Evolutionary conservation across 2,797 vertebrate genomes (phyloP), one percentile per base, ranked within the genome.

Genomic region (Crypturellus tataupa): DNA sequence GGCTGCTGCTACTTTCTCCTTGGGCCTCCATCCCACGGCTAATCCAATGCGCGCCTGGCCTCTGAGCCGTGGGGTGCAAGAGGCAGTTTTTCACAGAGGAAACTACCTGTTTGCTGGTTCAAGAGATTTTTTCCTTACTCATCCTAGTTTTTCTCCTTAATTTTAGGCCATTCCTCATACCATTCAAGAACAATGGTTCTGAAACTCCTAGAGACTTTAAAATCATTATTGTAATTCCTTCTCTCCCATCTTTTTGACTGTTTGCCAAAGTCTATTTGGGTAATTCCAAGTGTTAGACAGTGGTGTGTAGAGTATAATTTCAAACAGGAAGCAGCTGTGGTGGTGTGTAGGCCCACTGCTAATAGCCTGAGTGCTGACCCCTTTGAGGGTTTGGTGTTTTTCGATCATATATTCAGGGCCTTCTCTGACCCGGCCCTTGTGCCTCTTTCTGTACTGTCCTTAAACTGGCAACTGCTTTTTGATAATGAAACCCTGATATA

Each of bases 401-500:
- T 63, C 7, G 67, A 55, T 23, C 20, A 37, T 46, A 4, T 72
- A 51, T 85, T 83, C 82, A 82, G 78, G 21, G 19, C n/a, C 47
- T 13, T 27, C 73, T 80, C 58, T 31, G 53, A 44, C 40, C 40
- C 12, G 55, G 18, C 70, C 31, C 35, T 46, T 86, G 16, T 55
- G 89, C 39, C 23, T 69, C n/a, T 81, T 69, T 58, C 49, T 81
- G 37, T 73, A 55, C 59, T 92, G 18, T 81, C 87, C 56, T 86
- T 0, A 1, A 33, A 92, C 92, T 3, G 2, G 77, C n/a, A 35
- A 16, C 42, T 64, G 13, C 23, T 84, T 84, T 91, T 79, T 49
- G 88, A 78, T 91, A 86, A 86, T 9, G 25, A 69, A 31, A 29
- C 46, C 73, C 86, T 86, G 59, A 91, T 76, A 78, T 68, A 69